phyloP scores from a whole-genome alignment of 2,888 invertebrate species.

The Spatulosminthurus flaviceps region DNA sequence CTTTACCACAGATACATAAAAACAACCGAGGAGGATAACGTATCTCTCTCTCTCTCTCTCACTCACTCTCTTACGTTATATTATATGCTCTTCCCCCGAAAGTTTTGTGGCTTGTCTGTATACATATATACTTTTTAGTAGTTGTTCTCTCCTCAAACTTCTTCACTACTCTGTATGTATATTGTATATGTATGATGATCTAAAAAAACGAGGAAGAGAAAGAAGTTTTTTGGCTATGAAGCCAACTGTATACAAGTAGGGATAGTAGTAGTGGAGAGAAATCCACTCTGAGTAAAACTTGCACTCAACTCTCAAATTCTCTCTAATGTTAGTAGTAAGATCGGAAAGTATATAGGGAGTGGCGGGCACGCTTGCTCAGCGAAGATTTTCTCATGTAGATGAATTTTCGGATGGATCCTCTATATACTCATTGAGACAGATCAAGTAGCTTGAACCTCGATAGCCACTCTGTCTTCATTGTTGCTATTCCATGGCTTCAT shows the following conservation, averaged over 20 bases:
- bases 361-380: slow-evolving; percentile 40
- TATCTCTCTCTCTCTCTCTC: no score
- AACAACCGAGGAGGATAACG: slow-evolving; percentile 7
- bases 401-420: slow-evolving; percentile 28
- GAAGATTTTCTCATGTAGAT: slow-evolving; percentile 40
- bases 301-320: neutral
- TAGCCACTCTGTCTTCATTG: slow-evolving; percentile 23
- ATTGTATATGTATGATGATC: no score
- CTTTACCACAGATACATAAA: slow-evolving; percentile 7
- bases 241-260: slow-evolving; percentile 9
- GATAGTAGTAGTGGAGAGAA: no score
- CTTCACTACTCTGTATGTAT: no score
- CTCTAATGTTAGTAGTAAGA: neutral
- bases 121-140: no score
- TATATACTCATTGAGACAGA: slow-evolving; percentile 36
- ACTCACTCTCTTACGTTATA: no score
- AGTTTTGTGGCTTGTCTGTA: slow-evolving; percentile 12
- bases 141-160: no score
- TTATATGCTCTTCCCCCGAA: slow-evolving; percentile 1
- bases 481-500: neutral
- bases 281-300: neutral
- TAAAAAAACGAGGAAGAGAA: neutral
- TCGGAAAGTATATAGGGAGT: slow-evolving; percentile 16
- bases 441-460: slow-evolving; percentile 36
- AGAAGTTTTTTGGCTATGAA: slow-evolving; percentile 10